Evolutionary conservation across 2,797 vertebrate genomes (phyloP), one percentile per base, ranked within the genome.

Genomic region (Vireo griseus): DNA sequence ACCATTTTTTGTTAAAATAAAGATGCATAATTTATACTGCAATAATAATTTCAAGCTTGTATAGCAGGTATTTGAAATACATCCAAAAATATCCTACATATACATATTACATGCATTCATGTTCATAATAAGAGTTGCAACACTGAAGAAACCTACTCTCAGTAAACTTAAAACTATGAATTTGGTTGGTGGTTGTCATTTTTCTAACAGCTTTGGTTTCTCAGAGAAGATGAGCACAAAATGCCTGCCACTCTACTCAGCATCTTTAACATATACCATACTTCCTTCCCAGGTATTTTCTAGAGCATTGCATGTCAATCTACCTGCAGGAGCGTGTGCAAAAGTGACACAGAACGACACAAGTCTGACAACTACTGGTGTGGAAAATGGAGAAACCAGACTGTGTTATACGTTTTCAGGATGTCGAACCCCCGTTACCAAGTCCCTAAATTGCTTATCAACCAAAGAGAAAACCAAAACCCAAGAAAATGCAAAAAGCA

Each of bases 321-420:
- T 98, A 97, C 97, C 98, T 97, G 97, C 97, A 97, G 97, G 95
- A 97, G 95, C 96, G 50, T 97, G 97, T 98, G 97, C 97, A 95
- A 97, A 97, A 97, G 97, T 97, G 97, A 97, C 97, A 98, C 94
- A 76, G 95, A 98, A 96, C 91, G 94, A 96, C 86, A 87, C 87
- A 92, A 93, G 96, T 96, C 96, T 94, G 96, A 95, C 96, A 97
- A 97, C 96, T 96, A 93, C 86, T 51, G 97, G 94, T 21, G 15
- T 71, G 62, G 93, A 96, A 96, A 97, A 96, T 96, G 93, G 90
- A 95, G 95, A 92, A 93, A 92, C 82, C 19, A 33, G 92, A 86
- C 86, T 90, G 94, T 80, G 16, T 92, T 95, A 83, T 24, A 73
- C 16, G 5, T 75, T 93, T 90, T 80, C 92, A 95, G 90, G 80